Percentiles rank a stretch among this genome's conserved stretches.
Evolutionary conservation across 2,888 invertebrate species (phyloP).

Genomic region (Rhaphigaster nebulosa): DNA sequence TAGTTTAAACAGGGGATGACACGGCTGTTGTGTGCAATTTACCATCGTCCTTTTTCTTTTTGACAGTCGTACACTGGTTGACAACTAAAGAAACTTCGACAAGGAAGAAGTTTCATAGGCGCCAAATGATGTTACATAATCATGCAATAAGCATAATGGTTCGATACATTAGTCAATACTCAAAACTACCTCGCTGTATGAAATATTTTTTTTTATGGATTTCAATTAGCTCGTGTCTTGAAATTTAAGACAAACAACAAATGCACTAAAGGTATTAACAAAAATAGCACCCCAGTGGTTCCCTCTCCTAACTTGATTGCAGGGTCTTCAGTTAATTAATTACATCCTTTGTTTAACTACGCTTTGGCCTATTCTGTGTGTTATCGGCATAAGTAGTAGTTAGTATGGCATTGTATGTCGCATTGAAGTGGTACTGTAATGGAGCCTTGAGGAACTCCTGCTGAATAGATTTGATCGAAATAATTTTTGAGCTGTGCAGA

Average conservation of each 20-base stretch:
- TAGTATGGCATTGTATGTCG: no score
- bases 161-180: neutral
- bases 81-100: neutral
- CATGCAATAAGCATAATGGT: conserved; percentile 11
- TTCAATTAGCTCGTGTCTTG: neutral
- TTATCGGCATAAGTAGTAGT: no score
- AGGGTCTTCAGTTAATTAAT: no score
- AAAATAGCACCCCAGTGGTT: no score
- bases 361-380: no score
- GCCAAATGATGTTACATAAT: neutral
- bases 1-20: conserved; percentile 56
- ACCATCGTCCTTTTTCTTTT: conserved; percentile 11
- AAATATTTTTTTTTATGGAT: neutral
- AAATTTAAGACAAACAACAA: neutral
- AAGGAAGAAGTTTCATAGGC: neutral
- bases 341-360: no score
- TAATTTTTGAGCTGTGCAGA: no score
- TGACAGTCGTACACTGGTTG: conserved; percentile 39
- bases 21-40: conserved; percentile 53
- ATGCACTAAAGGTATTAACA: neutral
- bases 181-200: neutral
- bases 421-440: no score
- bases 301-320: no score
- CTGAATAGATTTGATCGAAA: no score
- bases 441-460: no score